A percentile compares a stretch with the other conserved stretches of the same genome.
Evolutionary conservation across 37 sponge, comb jelly and placozoan genomes (phyloP).

Genomic region (Dysidea cf. avara): DNA sequence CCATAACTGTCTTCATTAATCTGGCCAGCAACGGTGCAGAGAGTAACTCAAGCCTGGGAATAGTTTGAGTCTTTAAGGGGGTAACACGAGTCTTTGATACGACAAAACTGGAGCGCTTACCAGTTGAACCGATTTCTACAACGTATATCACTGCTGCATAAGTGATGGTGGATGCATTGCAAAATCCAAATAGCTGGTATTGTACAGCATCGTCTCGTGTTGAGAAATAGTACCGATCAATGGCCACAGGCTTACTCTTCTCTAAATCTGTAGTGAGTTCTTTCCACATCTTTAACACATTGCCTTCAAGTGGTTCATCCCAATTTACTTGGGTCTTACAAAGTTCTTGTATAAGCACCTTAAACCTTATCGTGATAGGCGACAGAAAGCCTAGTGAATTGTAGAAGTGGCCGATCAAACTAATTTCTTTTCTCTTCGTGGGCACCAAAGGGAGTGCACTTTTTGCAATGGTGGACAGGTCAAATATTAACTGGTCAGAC

Average conservation of each 20-base stretch:
- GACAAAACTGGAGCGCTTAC: not conserved
- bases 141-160: conserved; percentile 58
- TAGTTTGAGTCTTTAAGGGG: conserved; percentile 1
- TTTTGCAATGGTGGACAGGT: conserved; percentile 6
- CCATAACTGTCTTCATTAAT: not conserved
- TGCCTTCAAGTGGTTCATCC: conserved; percentile 35
- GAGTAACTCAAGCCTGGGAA: conserved; percentile 19
- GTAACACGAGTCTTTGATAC: conserved; percentile 11
- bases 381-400: conserved; percentile 57
- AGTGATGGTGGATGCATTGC: conserved; percentile 50
- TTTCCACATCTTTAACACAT: conserved; percentile 32
- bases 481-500: conserved; percentile 43
- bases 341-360: conserved; percentile 49
- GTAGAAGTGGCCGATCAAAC: conserved; percentile 42
- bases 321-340: conserved; percentile 37
- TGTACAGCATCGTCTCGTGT: conserved; percentile 4
- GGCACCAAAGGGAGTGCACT: conserved; percentile 25
- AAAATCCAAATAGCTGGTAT: conserved; percentile 35
- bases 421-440: conserved; percentile 41
- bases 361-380: conserved; percentile 46
- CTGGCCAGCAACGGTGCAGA: conserved; percentile 5
- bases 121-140: not conserved
- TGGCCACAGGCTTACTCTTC: not conserved
- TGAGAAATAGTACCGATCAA: conserved; percentile 19
- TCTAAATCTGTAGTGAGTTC: conserved; percentile 17